phyloP scores from a whole-genome alignment of 2,888 invertebrate species.

The Heteromurus nitidus region DNA sequence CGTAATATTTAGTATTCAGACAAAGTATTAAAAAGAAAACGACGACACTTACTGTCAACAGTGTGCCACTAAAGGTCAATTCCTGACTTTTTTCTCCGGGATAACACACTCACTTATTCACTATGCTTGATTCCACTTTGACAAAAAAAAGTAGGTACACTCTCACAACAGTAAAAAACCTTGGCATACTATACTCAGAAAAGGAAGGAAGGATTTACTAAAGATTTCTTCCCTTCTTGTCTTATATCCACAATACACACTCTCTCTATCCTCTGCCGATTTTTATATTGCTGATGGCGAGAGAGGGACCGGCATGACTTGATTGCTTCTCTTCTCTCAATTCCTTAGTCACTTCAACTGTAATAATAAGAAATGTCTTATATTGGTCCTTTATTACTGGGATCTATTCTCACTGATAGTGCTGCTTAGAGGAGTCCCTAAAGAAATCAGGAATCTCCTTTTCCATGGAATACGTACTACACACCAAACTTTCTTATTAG shows the following conservation, averaged over 20 bases:
- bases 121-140: no score
- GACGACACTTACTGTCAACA: conserved; percentile 58
- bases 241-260: no score
- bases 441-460: conserved; percentile 45
- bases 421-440: conserved; percentile 26
- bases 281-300: conserved; percentile 15
- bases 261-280: neutral
- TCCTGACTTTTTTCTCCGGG: conserved; percentile 41
- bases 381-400: neutral
- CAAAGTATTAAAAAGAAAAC: conserved; percentile 42
- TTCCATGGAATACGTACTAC: conserved; percentile 10
- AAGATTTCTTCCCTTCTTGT: no score
- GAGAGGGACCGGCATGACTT: conserved; percentile 20
- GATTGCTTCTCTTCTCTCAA: conserved; percentile 21
- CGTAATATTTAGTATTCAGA: conserved; percentile 43
- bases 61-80: conserved; percentile 55
- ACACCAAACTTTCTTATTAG: conserved; percentile 24
- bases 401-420: neutral
- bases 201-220: no score
- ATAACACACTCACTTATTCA: conserved; percentile 49
- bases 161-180: no score
- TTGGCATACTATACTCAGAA: no score
- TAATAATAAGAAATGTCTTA: conserved; percentile 12
- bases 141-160: no score
- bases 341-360: conserved; percentile 20